phyloP scores from a whole-genome alignment of 1,140 invertebrate genomes.

The Phenacoccus solenopsis region DNA sequence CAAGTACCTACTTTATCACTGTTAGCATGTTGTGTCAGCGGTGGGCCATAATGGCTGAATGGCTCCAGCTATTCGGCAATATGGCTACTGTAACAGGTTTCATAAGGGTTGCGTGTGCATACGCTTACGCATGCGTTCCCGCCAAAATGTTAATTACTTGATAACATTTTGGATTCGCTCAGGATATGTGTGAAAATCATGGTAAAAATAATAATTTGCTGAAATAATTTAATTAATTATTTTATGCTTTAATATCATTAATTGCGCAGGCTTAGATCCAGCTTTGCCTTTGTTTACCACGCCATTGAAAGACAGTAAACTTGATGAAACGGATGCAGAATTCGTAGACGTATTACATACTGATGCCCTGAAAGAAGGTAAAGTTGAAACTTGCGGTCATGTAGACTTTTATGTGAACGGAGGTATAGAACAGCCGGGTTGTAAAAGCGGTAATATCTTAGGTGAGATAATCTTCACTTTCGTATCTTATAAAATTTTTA shows the following conservation, averaged over 20 bases:
- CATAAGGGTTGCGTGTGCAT: no score
- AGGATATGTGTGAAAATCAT: no score
- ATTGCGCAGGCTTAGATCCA: constrained; percentile 46
- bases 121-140: no score
- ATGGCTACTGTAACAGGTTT: no score
- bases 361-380: constrained; percentile 42
- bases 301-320: constrained; percentile 38
- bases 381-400: constrained; percentile 47
- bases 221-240: no score
- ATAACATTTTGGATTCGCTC: no score
- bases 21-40: no score
- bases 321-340: constrained; percentile 48
- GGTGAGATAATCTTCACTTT: background rate
- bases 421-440: constrained; percentile 51
- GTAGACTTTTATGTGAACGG: constrained; percentile 64
- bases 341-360: constrained; percentile 64
- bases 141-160: no score
- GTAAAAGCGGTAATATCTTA: constrained; percentile 27
- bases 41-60: no score
- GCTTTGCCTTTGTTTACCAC: constrained; percentile 52
- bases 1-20: no score
- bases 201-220: no score
- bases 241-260: background rate
- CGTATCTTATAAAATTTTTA: background rate
- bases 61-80: no score